Evolutionary conservation across 2,888 invertebrate species (phyloP).

Genomic region (Cinara cedri): DNA sequence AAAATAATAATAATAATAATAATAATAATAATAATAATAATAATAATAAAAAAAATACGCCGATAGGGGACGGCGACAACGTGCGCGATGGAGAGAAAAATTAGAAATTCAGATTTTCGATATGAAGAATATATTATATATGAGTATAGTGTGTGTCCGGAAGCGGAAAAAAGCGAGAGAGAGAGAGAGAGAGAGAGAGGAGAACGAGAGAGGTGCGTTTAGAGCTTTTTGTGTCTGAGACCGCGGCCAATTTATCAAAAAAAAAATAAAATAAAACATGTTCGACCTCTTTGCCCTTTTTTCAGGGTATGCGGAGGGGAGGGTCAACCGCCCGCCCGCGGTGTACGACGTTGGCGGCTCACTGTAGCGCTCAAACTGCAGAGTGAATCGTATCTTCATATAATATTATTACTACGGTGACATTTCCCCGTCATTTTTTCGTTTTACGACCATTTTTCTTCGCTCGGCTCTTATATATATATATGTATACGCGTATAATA

Average conservation of each 20-base stretch:
- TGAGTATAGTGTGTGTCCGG: conserved; percentile 6
- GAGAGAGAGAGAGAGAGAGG: conserved; percentile 57
- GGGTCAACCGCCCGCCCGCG: conserved; percentile 23
- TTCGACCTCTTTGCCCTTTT: conserved; percentile 37
- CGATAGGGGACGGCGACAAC: not conserved
- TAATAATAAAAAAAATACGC: not conserved
- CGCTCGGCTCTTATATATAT: conserved; percentile 3
- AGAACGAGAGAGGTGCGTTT: conserved; percentile 55
- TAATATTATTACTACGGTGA: conserved; percentile 58
- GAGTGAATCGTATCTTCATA: conserved; percentile 60
- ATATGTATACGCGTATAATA: conserved; percentile 6
- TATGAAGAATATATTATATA: conserved; percentile 54
- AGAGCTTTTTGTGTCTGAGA: conserved; percentile 60
- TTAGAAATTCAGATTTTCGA: conserved; percentile 60
- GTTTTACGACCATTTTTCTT: conserved; percentile 57
- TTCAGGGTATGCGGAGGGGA: not conserved
- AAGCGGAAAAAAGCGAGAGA: conserved; percentile 40
- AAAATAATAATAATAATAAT: not conserved
- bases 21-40: not conserved
- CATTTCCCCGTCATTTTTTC: conserved; percentile 60
- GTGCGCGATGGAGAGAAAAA: conserved; percentile 52
- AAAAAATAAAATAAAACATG: conserved; percentile 29
- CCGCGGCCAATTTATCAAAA: conserved; percentile 60
- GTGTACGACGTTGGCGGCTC: not conserved
- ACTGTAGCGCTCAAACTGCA: conserved; percentile 51